Base-by-base conservation (phyloP, 2,797 vertebrate genomes). In the Centroberyx gerrardi region DNA sequence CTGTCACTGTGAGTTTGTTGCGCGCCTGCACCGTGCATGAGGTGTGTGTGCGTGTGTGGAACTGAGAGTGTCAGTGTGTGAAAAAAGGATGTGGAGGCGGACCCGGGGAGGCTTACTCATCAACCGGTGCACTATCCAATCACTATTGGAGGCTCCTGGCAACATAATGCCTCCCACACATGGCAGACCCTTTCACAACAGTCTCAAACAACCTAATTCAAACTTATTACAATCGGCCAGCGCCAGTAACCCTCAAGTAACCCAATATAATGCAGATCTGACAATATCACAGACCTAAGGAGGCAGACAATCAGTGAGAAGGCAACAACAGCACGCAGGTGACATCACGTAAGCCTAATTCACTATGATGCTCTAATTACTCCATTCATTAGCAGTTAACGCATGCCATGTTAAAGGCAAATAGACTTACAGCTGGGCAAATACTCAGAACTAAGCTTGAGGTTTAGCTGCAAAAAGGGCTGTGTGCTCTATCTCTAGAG, bases 1-100 rank as follows among this genome's bases (percentile, higher is more conserved):
- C 14, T 44, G 42, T 44, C 42, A 44, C 13, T 66, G 29, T 55
- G 44, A 74, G 71, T 85, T 87, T 80, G 71, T 51, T 44, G 73
- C 36, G 61, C 64, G 80, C 70, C 61, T 72, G 63, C 51, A 58
- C 29, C 51, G 59, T 18, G 58, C 70, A 72, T 28, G 72, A 76
- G 68, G 81, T 80, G 52, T 75, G 62, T 36, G 48, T 61, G 59
- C 78, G 36, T 64, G 69, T 38, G 42, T 44, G 65, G 18, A 18
- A n/a, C 17, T 18, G 22, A 22, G 22, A 22, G 22, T 22, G 42
- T 53, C 29, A 28, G 28, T 33, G 58, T 58, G 66, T 80, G 78
- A 80, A 76, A 84, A 90, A 84, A 95, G 95, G 93, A 95, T 94
- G 94, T 91, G 94, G 92, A 88, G 94, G 95, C 89, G 93, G 92